Evolutionary conservation across 2,888 invertebrate genomes (phyloP), one percentile per base, ranked within the genome.

Genomic region (Gastracanthus pulcherrimus): DNA sequence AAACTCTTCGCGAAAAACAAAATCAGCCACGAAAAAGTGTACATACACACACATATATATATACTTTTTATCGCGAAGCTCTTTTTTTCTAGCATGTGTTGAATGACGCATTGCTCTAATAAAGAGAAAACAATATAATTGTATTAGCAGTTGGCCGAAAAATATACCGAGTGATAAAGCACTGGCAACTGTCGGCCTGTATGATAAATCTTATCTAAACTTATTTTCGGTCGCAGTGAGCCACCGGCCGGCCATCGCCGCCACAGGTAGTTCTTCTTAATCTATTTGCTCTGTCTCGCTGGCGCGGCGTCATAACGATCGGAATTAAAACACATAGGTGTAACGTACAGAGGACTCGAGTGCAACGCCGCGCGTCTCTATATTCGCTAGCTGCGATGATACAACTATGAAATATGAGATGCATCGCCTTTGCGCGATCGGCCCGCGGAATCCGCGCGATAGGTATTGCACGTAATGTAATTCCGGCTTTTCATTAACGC

Each of bases 131-230:
- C 41, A 31, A 45, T 67, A 51, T 67, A 76, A 76, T 67, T 76
- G 55, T 55, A 76, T 76, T 38, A 76, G 67, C 76, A 67, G 38
- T 67, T 67, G 76, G 41, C 23, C 41, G 41, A 76, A 76, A 67
- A 76, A 55, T 29, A 41, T 36, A 29, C 3, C 31, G 66, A 31
- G 36, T 66, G 76, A 76, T 76, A 67, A 76, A 76, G 76, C 55
- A 58, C 41, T 34, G 31, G 38, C 55, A 58, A 67, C 66, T 58
- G 58, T 58, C 75, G 34, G 19, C 41, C 13, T 13, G 29, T 31
- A 41, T 58, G 76, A 76, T 76, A 58, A 41, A 76, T 76, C 67
- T 76, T 76, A 69, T 76, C 58, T 76, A 13, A 58, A 58, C 41
- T 36, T 67, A 55, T 66, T 36, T 75, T 66, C 38, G 55, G 38